A percentile compares a stretch with the other conserved stretches of the same genome.
Conservation (phyloP, 2,888 invertebrate species). For the Synergus laeviventris region DNA sequence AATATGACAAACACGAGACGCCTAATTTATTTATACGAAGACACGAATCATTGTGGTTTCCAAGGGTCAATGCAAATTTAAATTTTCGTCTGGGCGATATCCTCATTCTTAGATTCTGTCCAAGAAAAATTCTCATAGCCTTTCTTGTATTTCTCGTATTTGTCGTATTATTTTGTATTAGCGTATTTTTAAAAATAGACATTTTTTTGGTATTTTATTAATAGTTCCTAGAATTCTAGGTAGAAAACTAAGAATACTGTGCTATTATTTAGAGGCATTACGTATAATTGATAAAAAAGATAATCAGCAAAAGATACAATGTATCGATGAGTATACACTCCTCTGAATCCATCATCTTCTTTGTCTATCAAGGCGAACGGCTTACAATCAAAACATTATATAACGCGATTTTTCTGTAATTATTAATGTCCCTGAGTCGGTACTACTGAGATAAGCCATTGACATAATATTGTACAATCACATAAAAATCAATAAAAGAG, state of each 20-base stretch:
- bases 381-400: conserved; percentile 56
- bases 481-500: conserved; percentile 24
- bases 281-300: not conserved
- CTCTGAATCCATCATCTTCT: conserved; percentile 22
- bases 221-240: not conserved
- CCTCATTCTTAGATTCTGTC: conserved; percentile 45
- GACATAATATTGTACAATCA: conserved; percentile 28
- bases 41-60: conserved; percentile 50
- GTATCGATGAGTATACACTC: not conserved
- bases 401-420: conserved; percentile 42
- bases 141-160: no score
- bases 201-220: not conserved
- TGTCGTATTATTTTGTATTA: no score
- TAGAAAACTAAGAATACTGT: not conserved
- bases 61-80: conserved; percentile 50
- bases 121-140: not conserved
- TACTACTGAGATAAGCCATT: conserved; percentile 28
- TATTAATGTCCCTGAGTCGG: conserved; percentile 33
- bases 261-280: not conserved
- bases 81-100: conserved; percentile 52
- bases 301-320: conserved; percentile 32
- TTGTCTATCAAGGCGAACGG: conserved; percentile 55
- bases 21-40: conserved; percentile 19
- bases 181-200: no score
- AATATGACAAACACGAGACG: not conserved